Conservation (phyloP, 1,140 invertebrate species). For the Lordiphosa mommai region DNA sequence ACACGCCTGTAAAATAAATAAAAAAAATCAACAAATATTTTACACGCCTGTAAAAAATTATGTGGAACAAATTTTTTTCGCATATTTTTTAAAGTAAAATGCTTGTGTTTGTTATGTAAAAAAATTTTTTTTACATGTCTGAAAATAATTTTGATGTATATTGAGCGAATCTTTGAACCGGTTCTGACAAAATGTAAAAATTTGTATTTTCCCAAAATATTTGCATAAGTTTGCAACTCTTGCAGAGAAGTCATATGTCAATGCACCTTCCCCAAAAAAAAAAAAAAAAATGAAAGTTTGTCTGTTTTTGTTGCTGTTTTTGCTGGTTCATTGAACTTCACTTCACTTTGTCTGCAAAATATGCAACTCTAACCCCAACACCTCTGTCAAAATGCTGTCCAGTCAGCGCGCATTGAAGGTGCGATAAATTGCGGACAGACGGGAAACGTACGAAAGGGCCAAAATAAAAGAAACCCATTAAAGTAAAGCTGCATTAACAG, state of each 20-base stretch:
- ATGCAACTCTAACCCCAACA: slow-evolving; percentile 30
- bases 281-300: slow-evolving; percentile 12
- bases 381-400: slow-evolving; percentile 57
- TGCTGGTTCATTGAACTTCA: slow-evolving; percentile 6
- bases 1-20: too few relatives aligned
- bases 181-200: too few relatives aligned
- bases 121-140: too few relatives aligned
- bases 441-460: slow-evolving; percentile 44
- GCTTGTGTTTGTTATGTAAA: too few relatives aligned
- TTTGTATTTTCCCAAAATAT: too few relatives aligned
- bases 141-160: too few relatives aligned
- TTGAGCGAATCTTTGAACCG: too few relatives aligned
- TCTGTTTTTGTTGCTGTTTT: not conserved
- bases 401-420: slow-evolving; percentile 37
- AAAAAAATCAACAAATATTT: too few relatives aligned
- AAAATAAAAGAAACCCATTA: slow-evolving; percentile 64
- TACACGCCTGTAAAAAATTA: too few relatives aligned
- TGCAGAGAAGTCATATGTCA: not conserved
- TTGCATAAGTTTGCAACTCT: too few relatives aligned
- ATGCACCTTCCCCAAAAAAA: slow-evolving; percentile 3
- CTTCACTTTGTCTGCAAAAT: not conserved
- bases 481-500: slow-evolving; percentile 67
- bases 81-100: too few relatives aligned
- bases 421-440: slow-evolving; percentile 49
- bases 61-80: too few relatives aligned